These are phyloP conservation scores for Ptilonorhynchus violaceus DNA, from an alignment of 2,113 vertebrate genomes.

Conservation along the genomic window DNA sequence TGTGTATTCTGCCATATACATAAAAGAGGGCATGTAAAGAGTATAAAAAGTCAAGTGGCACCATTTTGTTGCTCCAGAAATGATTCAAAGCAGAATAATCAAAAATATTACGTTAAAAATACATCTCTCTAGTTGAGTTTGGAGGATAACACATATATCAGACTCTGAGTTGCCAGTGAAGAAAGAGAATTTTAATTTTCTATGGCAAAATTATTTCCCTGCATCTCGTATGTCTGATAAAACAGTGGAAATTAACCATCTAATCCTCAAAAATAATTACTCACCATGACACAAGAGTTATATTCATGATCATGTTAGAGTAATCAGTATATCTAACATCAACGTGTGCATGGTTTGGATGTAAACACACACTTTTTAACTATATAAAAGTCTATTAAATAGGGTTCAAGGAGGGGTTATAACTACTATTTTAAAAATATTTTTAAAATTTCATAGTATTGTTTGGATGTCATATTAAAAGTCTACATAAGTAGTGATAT, in stretches of 20 bases:
- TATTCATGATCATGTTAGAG: background rate
- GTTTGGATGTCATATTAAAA: background rate
- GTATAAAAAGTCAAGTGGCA: background rate
- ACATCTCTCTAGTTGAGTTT: accelerated
- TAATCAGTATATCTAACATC: background rate
- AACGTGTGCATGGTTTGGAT: background rate
- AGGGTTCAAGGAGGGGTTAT: accelerated
- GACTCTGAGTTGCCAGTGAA: background rate
- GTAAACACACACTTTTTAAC: background rate
- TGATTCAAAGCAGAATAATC: background rate
- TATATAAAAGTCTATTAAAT: background rate
- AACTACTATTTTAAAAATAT: background rate
- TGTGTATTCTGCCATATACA: background rate
- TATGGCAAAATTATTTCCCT: background rate
- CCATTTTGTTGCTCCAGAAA: background rate
- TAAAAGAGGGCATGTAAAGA: background rate
- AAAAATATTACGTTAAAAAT: background rate
- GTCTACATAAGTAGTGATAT: background rate
- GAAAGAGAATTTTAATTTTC: background rate
- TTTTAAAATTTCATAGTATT: background rate
- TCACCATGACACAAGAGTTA: background rate
- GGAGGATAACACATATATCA: background rate
- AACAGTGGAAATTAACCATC: background rate
- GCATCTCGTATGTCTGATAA: too few species aligned
- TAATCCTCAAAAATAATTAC: background rate